Conservation (phyloP, 2,113 vertebrate genomes). For the Leptosomus discolor region DNA sequence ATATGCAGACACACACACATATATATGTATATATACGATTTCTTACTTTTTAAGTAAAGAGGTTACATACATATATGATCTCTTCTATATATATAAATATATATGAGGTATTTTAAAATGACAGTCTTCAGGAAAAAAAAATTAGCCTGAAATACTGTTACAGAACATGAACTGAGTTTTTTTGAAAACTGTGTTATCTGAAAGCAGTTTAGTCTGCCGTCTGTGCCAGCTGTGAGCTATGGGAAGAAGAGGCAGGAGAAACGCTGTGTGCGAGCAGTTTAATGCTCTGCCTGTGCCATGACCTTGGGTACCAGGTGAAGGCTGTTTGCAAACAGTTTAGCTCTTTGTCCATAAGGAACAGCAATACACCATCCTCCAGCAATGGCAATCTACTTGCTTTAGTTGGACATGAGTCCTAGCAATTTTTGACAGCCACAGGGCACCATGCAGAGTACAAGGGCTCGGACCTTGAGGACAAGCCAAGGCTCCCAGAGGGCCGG, state of each 20-base stretch:
- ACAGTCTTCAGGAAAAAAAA: background rate
- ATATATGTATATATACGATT: background rate
- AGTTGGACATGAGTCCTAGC: background rate
- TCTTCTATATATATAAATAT: background rate
- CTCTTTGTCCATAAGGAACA: background rate
- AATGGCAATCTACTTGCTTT: background rate
- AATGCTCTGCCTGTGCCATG: background rate
- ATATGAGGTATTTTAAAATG: background rate
- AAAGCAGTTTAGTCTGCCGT: background rate
- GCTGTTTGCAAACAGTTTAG: background rate
- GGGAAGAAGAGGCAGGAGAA: background rate
- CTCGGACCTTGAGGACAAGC: background rate
- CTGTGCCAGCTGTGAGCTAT: background rate
- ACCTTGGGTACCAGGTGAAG: background rate
- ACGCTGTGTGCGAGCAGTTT: accelerated
- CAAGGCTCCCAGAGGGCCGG: background rate
- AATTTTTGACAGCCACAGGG: background rate
- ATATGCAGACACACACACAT: background rate
- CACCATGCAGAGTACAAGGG: background rate
- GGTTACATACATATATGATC: background rate
- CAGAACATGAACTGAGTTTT: background rate
- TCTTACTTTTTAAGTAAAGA: background rate
- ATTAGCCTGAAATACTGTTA: background rate
- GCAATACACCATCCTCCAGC: background rate
- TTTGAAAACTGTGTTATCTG: background rate